phyloP scores from a whole-genome alignment of 2,797 vertebrate species.

The Varecia variegata region DNA sequence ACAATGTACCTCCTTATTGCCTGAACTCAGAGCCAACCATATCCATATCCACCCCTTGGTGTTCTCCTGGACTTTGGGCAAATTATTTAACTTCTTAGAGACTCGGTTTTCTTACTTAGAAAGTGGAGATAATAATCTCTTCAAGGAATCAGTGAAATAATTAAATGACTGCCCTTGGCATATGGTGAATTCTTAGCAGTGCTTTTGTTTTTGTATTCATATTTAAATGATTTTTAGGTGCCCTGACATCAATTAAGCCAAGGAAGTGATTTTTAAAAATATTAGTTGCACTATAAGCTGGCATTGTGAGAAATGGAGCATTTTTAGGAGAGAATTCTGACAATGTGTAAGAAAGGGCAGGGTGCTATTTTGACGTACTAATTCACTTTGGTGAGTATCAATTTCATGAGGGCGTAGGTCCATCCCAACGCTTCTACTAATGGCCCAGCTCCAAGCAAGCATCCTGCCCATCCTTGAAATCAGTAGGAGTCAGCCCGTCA shows the following conservation, averaged over 20 bases:
- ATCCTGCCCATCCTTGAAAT: not conserved
- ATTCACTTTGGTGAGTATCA: not conserved
- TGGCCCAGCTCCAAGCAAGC: not conserved
- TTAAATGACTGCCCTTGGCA: not conserved
- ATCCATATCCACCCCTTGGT: not conserved
- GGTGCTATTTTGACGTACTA: not conserved
- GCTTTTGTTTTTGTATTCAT: not conserved
- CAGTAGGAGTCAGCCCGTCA: not conserved
- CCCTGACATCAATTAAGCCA: not conserved
- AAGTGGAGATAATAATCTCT: not conserved
- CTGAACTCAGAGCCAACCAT: not conserved
- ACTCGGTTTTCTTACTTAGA: not conserved
- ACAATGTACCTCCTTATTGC: not conserved
- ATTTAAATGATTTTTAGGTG: conserved; percentile 25
- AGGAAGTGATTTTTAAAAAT: not conserved
- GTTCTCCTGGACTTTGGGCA: not conserved
- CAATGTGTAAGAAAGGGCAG: not conserved
- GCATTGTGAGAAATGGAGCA: not conserved
- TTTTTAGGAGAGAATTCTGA: not conserved
- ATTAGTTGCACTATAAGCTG: not conserved
- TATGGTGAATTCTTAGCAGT: not conserved
- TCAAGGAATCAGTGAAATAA: conserved; percentile 4
- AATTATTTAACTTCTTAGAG: not conserved
- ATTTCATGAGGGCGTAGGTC: not conserved
- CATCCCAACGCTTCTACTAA: not conserved